Evolutionary conservation across 2,797 vertebrate genomes (phyloP).

Genomic region (Pseudochromis fuscus): DNA sequence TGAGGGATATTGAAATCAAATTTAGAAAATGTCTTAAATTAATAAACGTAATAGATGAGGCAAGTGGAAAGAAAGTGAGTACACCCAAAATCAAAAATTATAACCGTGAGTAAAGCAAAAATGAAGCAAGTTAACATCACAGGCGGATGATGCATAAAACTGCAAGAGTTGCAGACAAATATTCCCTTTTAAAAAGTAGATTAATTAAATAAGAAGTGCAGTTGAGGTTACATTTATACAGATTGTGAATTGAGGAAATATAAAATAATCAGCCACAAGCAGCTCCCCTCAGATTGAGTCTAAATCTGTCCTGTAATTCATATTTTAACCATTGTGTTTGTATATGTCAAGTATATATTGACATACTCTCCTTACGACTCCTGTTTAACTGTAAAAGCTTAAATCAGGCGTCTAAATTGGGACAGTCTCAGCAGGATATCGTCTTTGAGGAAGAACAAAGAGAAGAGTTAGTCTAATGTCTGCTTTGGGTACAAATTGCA

Average conservation of each 20-base stretch:
- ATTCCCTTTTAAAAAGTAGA: background rate
- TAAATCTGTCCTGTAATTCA: constrained; percentile 4
- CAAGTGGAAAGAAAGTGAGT: constrained; percentile 48
- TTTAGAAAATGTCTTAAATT: constrained; percentile 28
- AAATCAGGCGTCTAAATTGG: constrained; percentile 27
- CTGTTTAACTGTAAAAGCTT: constrained; percentile 3
- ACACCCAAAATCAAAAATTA: constrained; percentile 20
- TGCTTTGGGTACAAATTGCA: constrained; percentile 23
- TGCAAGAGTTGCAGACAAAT: constrained; percentile 35
- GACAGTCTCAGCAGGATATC: constrained; percentile 27
- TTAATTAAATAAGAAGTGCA: constrained; percentile 21
- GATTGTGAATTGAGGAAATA: background rate
- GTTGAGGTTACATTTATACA: background rate
- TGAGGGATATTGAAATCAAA: constrained; percentile 16
- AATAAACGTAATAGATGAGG: constrained; percentile 50
- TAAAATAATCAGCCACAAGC: background rate
- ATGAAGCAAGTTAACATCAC: constrained; percentile 1
- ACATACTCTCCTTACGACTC: background rate
- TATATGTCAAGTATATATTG: constrained; percentile 22
- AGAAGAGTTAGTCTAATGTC: constrained; percentile 23
- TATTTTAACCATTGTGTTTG: constrained; percentile 13
- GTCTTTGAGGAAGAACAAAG: constrained; percentile 36
- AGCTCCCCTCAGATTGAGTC: constrained; percentile 3
- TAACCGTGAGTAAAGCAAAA: constrained; percentile 27
- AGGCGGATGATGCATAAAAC: constrained; percentile 44